These are phyloP conservation scores for Pseudochirops cupreus DNA, from an alignment of 2,797 vertebrate genomes.

Conservation along the genomic window DNA sequence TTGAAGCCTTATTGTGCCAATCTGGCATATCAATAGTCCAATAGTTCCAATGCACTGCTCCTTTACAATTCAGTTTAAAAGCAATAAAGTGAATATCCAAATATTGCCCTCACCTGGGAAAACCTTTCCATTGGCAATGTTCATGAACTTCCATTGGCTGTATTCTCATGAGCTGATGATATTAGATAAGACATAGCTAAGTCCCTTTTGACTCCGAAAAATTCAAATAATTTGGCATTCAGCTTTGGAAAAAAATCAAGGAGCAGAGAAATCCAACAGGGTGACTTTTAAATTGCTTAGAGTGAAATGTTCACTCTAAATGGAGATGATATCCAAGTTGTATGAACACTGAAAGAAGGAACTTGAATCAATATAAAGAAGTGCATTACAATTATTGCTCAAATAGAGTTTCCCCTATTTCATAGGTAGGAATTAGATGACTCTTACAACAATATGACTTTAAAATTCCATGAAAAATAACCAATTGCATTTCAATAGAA, in stretches of 20 bases:
- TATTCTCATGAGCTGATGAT: slow-evolving; percentile 68
- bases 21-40: neutral
- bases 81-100: slow-evolving; percentile 52
- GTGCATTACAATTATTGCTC: neutral
- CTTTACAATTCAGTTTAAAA: slow-evolving; percentile 16
- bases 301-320: slow-evolving; percentile 36
- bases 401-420: neutral
- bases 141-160: slow-evolving; percentile 55
- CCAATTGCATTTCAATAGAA: neutral
- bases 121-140: slow-evolving; percentile 56
- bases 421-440: neutral
- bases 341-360: neutral
- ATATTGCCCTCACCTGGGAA: slow-evolving; percentile 54
- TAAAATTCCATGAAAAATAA: neutral
- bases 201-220: slow-evolving; percentile 63
- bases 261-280: neutral
- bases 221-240: slow-evolving; percentile 65
- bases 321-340: neutral
- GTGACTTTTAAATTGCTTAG: slow-evolving; percentile 21
- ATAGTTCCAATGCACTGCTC: neutral
- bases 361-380: neutral
- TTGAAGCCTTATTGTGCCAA: neutral
- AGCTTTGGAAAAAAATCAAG: neutral
- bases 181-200: slow-evolving; percentile 72
- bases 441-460: neutral